Percentiles rank a stretch among this genome's conserved stretches.
Conservation (phyloP, 2,888 invertebrate genomes). For the Bimastos eiseni region DNA sequence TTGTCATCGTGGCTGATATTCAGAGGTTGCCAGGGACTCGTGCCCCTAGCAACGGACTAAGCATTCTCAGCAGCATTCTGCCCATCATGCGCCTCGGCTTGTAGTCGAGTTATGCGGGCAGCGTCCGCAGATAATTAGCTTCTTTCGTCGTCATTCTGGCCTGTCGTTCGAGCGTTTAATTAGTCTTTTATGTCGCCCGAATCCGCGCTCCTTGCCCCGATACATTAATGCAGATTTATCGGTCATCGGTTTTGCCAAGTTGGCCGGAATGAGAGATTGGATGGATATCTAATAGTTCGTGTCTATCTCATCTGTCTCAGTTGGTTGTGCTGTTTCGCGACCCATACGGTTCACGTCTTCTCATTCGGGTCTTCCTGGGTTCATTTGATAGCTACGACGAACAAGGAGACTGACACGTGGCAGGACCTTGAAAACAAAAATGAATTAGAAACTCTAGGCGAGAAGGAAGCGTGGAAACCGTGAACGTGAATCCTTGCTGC, state of each 20-base stretch:
- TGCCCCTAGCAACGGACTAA: constrained; percentile 13
- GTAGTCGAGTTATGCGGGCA: neutral
- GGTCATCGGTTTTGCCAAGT: neutral
- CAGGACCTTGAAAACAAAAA: neutral
- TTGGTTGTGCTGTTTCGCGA: neutral
- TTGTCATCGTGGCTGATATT: neutral
- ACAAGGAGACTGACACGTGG: no score
- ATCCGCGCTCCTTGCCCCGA: neutral
- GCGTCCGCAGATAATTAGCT: neutral
- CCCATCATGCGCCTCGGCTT: neutral
- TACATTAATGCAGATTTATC: constrained; percentile 13
- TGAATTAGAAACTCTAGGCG: neutral
- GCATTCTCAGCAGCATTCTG: neutral
- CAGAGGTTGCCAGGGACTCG: neutral
- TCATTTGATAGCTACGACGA: no score
- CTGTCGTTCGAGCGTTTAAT: neutral
- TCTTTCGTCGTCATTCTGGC: neutral
- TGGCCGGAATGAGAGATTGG: neutral
- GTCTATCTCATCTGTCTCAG: neutral
- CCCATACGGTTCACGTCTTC: no score
- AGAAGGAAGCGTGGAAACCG: no score
- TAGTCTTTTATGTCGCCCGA: neutral
- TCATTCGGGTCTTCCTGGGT: neutral
- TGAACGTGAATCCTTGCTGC: no score
- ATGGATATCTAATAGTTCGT: neutral